These are phyloP conservation scores for Sebastes taczanowskii DNA, from an alignment of 2,797 vertebrate species.

Conservation along the genomic window DNA sequence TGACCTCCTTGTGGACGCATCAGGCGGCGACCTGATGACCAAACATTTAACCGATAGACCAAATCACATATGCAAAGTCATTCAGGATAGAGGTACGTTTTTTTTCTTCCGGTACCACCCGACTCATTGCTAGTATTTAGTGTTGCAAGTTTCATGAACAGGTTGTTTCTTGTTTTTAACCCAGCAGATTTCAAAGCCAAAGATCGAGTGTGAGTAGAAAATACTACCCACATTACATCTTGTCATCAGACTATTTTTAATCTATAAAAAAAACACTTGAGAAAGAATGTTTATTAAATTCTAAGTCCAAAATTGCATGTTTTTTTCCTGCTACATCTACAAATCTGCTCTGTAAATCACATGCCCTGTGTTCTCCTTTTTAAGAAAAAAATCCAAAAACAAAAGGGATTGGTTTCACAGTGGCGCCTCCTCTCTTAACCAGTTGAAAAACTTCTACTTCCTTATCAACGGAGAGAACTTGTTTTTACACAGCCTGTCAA, in stretches of 20 bases:
- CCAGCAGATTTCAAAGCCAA: constrained; percentile 65
- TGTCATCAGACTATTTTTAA: constrained; percentile 3
- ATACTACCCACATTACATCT: constrained; percentile 16
- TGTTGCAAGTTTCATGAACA: constrained; percentile 25
- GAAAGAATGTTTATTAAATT: background rate
- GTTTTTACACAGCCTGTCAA: background rate
- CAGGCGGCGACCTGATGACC: constrained; percentile 91
- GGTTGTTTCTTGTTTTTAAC: constrained; percentile 51
- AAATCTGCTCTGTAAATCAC: background rate
- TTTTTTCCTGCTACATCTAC: background rate
- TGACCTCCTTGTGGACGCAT: constrained; percentile 88
- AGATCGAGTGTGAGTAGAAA: constrained; percentile 73
- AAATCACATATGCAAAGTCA: constrained; percentile 90
- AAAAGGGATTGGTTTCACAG: background rate
- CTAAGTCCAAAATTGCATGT: background rate
- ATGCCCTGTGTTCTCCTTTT: background rate
- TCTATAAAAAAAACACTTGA: constrained; percentile 25
- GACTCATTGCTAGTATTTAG: background rate
- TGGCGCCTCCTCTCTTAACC: background rate
- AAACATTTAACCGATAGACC: constrained; percentile 89
- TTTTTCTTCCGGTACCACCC: background rate
- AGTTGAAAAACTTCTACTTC: background rate
- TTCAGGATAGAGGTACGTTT: constrained; percentile 85
- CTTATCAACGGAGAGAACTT: background rate
- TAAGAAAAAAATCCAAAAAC: background rate